A percentile compares a stretch with the other conserved stretches of the same genome.
phyloP scores from a whole-genome alignment of 2,797 vertebrate genomes.

The Sylvilagus floridanus region DNA sequence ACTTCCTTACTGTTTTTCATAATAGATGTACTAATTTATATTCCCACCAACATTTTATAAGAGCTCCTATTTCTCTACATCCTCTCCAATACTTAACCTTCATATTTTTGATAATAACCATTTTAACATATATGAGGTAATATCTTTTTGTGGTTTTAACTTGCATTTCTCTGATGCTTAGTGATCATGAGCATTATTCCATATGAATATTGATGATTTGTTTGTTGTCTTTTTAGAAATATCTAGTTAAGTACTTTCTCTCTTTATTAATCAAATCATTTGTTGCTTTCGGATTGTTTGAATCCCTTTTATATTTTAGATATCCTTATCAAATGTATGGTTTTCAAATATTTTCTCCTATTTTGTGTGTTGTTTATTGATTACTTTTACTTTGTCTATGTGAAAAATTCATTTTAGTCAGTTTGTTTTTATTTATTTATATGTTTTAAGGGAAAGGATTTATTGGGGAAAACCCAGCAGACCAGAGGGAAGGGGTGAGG shows the following conservation, averaged over 20 bases:
- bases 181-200: background rate
- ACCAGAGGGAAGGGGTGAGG: no score
- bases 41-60: background rate
- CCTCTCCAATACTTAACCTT: background rate
- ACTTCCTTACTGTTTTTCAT: background rate
- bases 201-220: background rate
- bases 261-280: background rate
- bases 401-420: constrained; percentile 6
- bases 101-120: background rate
- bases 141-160: background rate
- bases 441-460: no score
- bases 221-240: background rate
- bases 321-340: background rate
- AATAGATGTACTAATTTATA: background rate
- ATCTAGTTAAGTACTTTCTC: background rate
- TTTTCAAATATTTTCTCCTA: background rate
- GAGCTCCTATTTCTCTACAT: background rate
- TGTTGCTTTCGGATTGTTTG: background rate
- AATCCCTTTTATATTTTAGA: background rate
- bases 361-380: background rate
- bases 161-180: background rate
- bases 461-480: no score
- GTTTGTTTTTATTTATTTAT: no score
- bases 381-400: constrained; percentile 5
- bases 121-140: background rate